phyloP scores from a whole-genome alignment of 1,140 invertebrate genomes.

The Ptiloglossa arizonensis region DNA sequence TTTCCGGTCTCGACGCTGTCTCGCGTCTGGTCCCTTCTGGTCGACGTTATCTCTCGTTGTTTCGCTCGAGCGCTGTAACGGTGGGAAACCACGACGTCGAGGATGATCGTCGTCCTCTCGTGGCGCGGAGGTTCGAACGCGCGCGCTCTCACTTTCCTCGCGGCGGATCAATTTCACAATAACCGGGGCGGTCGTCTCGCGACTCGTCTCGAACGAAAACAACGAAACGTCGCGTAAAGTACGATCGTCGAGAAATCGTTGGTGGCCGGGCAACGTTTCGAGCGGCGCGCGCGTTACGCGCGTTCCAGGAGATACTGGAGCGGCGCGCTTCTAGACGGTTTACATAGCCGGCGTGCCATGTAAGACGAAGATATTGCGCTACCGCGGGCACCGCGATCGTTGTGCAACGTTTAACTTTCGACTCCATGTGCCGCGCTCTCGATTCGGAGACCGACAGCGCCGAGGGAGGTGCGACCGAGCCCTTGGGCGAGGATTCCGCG shows the following conservation, averaged over 20 bases:
- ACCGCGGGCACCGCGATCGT: constrained; percentile 66
- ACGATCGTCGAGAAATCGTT: too few relatives aligned
- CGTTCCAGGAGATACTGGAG: constrained; percentile 46
- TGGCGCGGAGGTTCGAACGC: not conserved
- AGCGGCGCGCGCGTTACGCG: constrained; percentile 28
- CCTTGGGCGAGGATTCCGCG: constrained; percentile 47
- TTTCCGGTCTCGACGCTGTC: constrained; percentile 10
- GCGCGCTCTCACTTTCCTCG: constrained; percentile 34
- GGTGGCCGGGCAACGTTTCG: constrained; percentile 23
- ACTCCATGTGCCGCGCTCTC: constrained; percentile 62
- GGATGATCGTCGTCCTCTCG: not conserved
- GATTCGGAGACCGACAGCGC: constrained; percentile 49
- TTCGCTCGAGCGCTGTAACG: not conserved
- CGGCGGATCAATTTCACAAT: constrained; percentile 18
- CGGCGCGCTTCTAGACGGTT: constrained; percentile 40
- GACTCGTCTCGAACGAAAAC: too few relatives aligned
- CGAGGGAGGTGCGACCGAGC: constrained; percentile 7
- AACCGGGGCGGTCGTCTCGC: not conserved
- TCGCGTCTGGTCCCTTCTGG: not conserved
- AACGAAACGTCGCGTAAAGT: too few relatives aligned
- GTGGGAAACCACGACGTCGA: not conserved
- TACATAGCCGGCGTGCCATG: constrained; percentile 39
- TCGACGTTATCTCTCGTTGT: not conserved
- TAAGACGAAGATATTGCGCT: constrained; percentile 71
- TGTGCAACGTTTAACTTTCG: constrained; percentile 74